Evolutionary conservation across 2,113 vertebrate genomes (phyloP), one percentile per base, ranked within the genome.

Genomic region (Microtus oregoni): DNA sequence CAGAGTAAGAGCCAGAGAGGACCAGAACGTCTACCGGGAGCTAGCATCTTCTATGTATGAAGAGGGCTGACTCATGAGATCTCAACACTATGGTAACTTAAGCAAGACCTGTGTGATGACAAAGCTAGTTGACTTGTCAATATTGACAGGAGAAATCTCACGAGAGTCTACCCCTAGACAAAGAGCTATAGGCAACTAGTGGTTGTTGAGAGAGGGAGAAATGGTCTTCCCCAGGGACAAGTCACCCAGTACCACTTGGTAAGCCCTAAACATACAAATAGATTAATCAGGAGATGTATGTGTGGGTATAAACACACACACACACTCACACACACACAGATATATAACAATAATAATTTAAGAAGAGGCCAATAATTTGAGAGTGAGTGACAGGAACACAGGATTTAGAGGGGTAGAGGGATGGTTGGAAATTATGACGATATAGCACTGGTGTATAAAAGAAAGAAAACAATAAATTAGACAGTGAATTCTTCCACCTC

Each of bases 241-340:
- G 26, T 5, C 50, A 50, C 73, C 73, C 41, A 47, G 41, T 47
- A 44, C 44, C 13, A 77, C 13, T 28, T 13, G 24, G 41, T 44
- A 44, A 76, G 73, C 11, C 72, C 20, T 41, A 41, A 73, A 73
- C 30, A 38, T 38, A n/a, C 20, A 70, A 32, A 35, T 35, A 17
- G 30, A 68, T 32, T 32, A 12, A 70, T 15, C 13, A 35, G 68
- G 15, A 70, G 15, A 70, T 70, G 35, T 19, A 19, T 68, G 7
- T 70, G 70, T 38, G n/a, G 20, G 19, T 38, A 73, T 72, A 20
- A 58, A 58, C 15, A 32, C 35, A 4, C 28, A 50, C 44, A 50
- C 41, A 1, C 1, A 17, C 1, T 8, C 44, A 50, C 1, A 24
- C 3, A 17, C 0, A 17, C 14, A 50, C 1, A 24, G 32, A 52